A percentile compares a stretch with the other conserved stretches of the same genome.
Conservation (phyloP, 2,113 vertebrate species). For the Probosciger aterrimus region DNA sequence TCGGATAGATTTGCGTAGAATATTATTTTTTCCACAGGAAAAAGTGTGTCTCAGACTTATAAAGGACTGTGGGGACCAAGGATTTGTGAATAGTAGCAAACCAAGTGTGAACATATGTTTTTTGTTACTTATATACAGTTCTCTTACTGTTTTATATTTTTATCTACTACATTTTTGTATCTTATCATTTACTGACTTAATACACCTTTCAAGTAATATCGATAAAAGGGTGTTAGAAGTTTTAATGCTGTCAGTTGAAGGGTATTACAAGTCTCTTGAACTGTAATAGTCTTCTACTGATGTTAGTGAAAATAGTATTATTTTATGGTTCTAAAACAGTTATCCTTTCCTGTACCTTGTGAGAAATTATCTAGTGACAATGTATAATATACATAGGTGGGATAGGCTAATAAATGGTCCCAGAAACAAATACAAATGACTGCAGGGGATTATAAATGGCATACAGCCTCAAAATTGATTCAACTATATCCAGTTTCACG, state of each 20-base stretch:
- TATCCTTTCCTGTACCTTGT: background rate
- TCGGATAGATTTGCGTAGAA: background rate
- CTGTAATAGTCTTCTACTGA: background rate
- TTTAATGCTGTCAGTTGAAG: background rate
- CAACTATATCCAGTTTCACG: background rate
- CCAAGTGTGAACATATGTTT: background rate
- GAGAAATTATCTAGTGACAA: background rate
- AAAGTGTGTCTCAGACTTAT: background rate
- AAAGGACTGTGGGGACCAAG: background rate
- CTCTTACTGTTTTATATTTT: background rate
- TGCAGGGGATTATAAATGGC: background rate
- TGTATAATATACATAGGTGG: background rate
- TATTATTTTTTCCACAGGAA: accelerated
- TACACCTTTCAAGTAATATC: background rate
- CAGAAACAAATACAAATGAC: background rate
- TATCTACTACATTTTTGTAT: background rate
- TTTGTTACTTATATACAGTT: background rate
- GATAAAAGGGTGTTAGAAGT: background rate
- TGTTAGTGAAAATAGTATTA: background rate
- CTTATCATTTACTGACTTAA: background rate
- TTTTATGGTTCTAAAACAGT: background rate
- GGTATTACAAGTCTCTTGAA: background rate
- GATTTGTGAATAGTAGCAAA: background rate
- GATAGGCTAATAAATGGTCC: background rate
- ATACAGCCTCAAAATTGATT: background rate